Conservation (phyloP, 2,888 invertebrate species). For the Cyaniris semiargus region DNA sequence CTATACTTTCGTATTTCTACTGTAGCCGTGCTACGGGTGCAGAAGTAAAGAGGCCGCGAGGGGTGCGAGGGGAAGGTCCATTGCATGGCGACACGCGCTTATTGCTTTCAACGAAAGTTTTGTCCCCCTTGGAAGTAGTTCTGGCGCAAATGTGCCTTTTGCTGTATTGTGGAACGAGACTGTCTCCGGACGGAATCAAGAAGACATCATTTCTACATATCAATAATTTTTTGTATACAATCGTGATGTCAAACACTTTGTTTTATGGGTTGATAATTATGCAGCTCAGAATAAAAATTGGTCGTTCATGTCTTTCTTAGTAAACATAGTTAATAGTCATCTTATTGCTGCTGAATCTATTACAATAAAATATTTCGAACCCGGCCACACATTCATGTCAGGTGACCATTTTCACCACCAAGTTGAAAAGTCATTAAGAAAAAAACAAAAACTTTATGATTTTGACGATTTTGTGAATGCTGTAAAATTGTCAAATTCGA, state of each 20-base stretch:
- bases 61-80: too few relatives aligned
- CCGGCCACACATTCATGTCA: slow-evolving; percentile 29
- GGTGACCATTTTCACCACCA: slow-evolving; percentile 19
- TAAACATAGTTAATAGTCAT: slow-evolving; percentile 19
- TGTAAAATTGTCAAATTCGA: slow-evolving; percentile 23
- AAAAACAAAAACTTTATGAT: slow-evolving; percentile 31
- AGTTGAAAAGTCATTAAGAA: slow-evolving; percentile 31
- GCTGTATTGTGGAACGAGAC: slow-evolving; percentile 16
- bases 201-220: slow-evolving; percentile 16
- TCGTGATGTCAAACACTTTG: slow-evolving; percentile 13
- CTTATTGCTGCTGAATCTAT: slow-evolving; percentile 6
- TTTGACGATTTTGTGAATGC: slow-evolving; percentile 19
- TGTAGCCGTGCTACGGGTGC: too few relatives aligned
- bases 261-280: slow-evolving; percentile 10
- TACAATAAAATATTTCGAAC: slow-evolving; percentile 31
- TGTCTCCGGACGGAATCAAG: slow-evolving; percentile 22
- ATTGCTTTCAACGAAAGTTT: not conserved
- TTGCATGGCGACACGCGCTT: too few relatives aligned
- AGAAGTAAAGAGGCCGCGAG: too few relatives aligned
- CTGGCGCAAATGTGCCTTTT: slow-evolving; percentile 13
- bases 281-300: slow-evolving; percentile 27
- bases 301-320: slow-evolving; percentile 22
- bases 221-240: slow-evolving; percentile 10
- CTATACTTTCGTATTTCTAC: too few relatives aligned
- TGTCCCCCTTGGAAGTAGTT: not conserved